Conservation (phyloP, 2,797 vertebrate species). For the Euphonia xanthogaster region DNA sequence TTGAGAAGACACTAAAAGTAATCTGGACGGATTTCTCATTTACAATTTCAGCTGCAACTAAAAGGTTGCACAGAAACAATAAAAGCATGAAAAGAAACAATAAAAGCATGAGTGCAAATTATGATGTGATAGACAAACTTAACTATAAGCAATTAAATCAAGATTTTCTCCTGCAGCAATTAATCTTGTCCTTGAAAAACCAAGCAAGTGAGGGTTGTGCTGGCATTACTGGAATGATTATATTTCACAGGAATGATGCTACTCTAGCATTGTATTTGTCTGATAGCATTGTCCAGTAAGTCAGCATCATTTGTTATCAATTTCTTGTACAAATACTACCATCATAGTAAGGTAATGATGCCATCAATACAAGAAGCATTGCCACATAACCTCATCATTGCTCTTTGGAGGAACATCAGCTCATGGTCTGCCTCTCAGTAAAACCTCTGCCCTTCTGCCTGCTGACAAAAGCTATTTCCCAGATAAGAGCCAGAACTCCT, state of each 20-base stretch:
- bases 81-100: neutral
- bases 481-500: neutral
- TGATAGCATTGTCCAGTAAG: rapidly evolving
- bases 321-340: neutral
- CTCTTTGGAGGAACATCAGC: neutral
- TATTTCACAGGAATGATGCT: neutral
- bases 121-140: neutral
- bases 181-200: neutral
- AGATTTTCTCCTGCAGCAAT: neutral
- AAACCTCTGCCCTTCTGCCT: neutral
- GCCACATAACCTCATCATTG: neutral
- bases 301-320: neutral
- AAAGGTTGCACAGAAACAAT: neutral
- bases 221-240: neutral
- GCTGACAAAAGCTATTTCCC: neutral
- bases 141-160: neutral
- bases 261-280: neutral
- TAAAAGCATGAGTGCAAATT: neutral
- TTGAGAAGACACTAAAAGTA: neutral
- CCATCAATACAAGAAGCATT: neutral
- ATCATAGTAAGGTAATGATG: neutral
- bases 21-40: neutral
- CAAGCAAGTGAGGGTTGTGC: neutral
- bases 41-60: neutral
- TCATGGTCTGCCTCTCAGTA: neutral